Conservation (phyloP, 2,797 vertebrate genomes). For the Mus minutoides region DNA sequence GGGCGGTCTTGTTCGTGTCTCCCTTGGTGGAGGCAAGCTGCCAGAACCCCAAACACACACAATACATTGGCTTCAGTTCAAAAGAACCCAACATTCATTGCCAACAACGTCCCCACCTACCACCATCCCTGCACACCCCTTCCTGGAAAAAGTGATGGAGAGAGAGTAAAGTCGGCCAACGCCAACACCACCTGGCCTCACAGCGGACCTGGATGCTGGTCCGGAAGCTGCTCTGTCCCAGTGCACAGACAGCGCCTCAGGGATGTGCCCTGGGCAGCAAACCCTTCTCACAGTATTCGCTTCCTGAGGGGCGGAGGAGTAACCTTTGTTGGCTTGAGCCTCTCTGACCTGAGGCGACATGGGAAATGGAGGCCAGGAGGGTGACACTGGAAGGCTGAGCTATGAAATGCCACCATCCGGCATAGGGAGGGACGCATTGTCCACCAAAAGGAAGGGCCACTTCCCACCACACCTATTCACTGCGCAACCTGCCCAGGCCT, state of each 20-base stretch:
- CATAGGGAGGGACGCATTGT: slow-evolving; percentile 63
- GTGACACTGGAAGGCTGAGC: slow-evolving; percentile 39
- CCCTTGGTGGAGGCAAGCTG: slow-evolving; percentile 16
- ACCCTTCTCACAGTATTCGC: slow-evolving; percentile 68
- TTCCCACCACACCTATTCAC: slow-evolving; percentile 71
- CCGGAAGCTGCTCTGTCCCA: slow-evolving; percentile 58
- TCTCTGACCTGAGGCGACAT: slow-evolving; percentile 70
- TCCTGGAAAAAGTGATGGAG: slow-evolving; percentile 81
- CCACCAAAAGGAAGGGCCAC: slow-evolving; percentile 58
- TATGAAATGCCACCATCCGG: slow-evolving; percentile 53
- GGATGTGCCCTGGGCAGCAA: neutral
- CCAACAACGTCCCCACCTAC: slow-evolving; percentile 55
- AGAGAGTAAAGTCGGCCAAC: slow-evolving; percentile 13
- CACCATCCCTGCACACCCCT: slow-evolving; percentile 68
- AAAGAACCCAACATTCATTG: slow-evolving; percentile 52
- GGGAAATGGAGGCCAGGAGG: slow-evolving; percentile 70
- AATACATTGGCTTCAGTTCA: slow-evolving; percentile 74
- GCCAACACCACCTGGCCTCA: slow-evolving; percentile 73
- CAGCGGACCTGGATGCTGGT: slow-evolving; percentile 50
- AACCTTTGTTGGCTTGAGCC: slow-evolving; percentile 64
- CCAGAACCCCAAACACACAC: slow-evolving; percentile 72
- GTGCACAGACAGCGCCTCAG: neutral
- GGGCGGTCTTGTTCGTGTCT: fast-evolving
- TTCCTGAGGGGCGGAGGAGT: slow-evolving; percentile 71
- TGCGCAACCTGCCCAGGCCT: slow-evolving; percentile 22